A percentile compares a stretch with the other conserved stretches of the same genome.
phyloP scores from a whole-genome alignment of 2,888 invertebrate species.

The Mechanitis mazaeus region DNA sequence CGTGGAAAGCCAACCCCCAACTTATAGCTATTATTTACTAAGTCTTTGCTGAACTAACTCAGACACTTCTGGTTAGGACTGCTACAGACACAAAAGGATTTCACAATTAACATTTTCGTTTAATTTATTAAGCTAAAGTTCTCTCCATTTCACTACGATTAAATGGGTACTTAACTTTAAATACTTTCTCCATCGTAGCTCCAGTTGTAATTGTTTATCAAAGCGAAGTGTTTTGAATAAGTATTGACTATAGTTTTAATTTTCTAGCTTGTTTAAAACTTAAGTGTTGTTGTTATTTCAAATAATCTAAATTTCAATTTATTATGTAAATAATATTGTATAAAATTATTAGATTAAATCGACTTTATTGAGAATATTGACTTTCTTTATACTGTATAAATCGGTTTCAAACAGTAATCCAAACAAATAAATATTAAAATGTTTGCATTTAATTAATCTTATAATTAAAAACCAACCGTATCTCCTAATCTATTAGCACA shows the following conservation, averaged over 20 bases:
- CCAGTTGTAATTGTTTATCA: not conserved
- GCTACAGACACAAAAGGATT: conserved; percentile 31
- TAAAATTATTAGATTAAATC: too few species aligned
- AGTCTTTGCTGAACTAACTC: conserved; percentile 49
- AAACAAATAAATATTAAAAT: too few species aligned
- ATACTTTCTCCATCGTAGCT: not conserved
- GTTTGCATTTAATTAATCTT: too few species aligned
- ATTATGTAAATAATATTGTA: too few species aligned
- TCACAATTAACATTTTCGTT: conserved; percentile 26
- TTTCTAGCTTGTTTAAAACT: not conserved
- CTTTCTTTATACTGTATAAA: too few species aligned
- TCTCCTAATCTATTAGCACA: too few species aligned
- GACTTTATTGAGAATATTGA: too few species aligned
- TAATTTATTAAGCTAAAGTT: conserved; percentile 31
- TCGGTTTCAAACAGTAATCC: too few species aligned
- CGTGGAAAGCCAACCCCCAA: conserved; percentile 50
- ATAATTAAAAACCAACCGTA: too few species aligned
- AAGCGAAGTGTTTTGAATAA: conserved; percentile 1
- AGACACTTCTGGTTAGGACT: conserved; percentile 45
- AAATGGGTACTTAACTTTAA: conserved; percentile 5
- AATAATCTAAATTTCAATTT: too few species aligned
- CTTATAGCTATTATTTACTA: conserved; percentile 51
- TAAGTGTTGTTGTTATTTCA: not conserved
- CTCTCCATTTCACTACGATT: conserved; percentile 8
- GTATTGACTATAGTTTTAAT: not conserved